Evolutionary conservation across 2,113 vertebrate species (phyloP).

Genomic region (Nycticebus coucang): DNA sequence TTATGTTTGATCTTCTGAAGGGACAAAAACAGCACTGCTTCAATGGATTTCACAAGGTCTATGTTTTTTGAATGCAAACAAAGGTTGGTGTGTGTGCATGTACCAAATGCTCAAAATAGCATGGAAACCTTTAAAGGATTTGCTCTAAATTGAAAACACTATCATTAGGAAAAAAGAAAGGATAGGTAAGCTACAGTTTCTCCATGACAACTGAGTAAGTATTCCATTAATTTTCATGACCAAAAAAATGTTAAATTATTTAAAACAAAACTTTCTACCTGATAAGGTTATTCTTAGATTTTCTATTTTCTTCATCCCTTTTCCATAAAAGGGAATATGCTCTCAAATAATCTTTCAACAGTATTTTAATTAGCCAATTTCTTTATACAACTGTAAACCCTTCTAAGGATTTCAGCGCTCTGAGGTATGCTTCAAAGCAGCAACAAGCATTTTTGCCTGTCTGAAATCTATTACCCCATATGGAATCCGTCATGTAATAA

Average conservation of each 20-base stretch:
- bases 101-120: not conserved
- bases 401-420: not conserved
- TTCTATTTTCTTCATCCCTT: slow-evolving; percentile 11
- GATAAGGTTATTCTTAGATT: not conserved
- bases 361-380: slow-evolving; percentile 43
- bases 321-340: not conserved
- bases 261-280: slow-evolving; percentile 19
- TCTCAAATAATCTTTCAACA: slow-evolving; percentile 3
- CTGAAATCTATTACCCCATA: not conserved
- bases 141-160: not conserved
- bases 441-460: not conserved
- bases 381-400: not conserved
- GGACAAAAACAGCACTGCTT: not conserved
- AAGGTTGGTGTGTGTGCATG: not conserved
- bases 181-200: not conserved
- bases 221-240: not conserved
- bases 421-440: slow-evolving; percentile 12
- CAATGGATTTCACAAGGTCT: not conserved
- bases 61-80: not conserved
- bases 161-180: not conserved
- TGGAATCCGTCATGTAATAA: not conserved
- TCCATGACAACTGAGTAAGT: not conserved
- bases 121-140: not conserved
- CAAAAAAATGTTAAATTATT: not conserved
- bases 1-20: not conserved